Evolutionary conservation across 2,888 invertebrate genomes (phyloP).

Genomic region (Beris morrisii): DNA sequence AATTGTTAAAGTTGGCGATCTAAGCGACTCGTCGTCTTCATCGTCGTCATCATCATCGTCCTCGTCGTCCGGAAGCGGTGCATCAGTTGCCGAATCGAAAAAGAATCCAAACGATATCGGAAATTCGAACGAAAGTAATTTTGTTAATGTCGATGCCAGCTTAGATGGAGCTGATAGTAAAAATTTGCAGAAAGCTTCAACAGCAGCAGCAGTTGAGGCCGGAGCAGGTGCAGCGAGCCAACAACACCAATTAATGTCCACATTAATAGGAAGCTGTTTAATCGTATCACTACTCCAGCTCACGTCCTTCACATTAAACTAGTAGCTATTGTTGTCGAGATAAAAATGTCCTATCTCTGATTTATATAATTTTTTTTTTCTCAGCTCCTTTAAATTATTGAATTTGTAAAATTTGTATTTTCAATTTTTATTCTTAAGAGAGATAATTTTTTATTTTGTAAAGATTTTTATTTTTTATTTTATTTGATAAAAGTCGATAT

Average conservation of each 20-base stretch:
- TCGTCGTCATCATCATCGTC: constrained; percentile 15
- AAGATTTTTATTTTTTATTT: too few relatives aligned
- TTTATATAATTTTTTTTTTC: too few relatives aligned
- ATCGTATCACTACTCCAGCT: neutral
- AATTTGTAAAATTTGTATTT: too few relatives aligned
- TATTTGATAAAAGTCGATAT: too few relatives aligned
- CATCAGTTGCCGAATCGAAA: constrained; percentile 22
- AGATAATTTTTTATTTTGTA: too few relatives aligned
- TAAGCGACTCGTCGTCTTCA: neutral
- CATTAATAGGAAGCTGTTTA: constrained; percentile 15
- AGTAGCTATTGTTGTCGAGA: constrained; percentile 26
- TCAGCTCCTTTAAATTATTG: too few relatives aligned
- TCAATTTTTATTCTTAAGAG: too few relatives aligned
- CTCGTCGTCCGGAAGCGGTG: constrained; percentile 1
- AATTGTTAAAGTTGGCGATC: constrained; percentile 45
- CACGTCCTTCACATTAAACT: constrained; percentile 18
- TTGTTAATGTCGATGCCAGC: constrained; percentile 6
- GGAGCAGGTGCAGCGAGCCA: constrained; percentile 3
- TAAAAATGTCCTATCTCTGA: too few relatives aligned
- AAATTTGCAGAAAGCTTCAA: constrained; percentile 7
- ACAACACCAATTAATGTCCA: constrained; percentile 8
- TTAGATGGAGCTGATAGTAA: constrained; percentile 5
- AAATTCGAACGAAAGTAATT: constrained; percentile 12
- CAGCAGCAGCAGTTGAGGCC: neutral
- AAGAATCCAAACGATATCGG: constrained; percentile 25